Conservation (phyloP, 2,888 invertebrate genomes). For the Busseola fusca region DNA sequence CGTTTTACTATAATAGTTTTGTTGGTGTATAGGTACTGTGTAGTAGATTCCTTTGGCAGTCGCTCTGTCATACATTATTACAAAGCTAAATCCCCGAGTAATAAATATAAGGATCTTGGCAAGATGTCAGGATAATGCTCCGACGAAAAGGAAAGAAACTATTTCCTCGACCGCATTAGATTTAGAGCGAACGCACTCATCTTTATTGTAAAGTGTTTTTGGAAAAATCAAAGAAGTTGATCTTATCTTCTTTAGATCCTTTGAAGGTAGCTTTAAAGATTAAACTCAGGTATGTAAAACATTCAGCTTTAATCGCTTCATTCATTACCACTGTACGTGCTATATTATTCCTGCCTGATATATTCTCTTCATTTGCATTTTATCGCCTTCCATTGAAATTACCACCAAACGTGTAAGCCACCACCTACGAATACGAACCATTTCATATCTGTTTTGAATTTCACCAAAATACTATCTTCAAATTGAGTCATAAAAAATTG, state of each 20-base stretch:
- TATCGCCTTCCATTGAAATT: conserved; percentile 27
- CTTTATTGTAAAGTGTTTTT: conserved; percentile 27
- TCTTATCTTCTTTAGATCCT: conserved; percentile 4
- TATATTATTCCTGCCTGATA: conserved; percentile 17
- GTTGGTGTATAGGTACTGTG: neutral
- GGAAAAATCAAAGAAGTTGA: conserved; percentile 4
- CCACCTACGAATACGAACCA: neutral
- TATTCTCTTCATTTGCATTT: conserved; percentile 20
- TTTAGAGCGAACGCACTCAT: conserved; percentile 25
- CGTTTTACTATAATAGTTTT: conserved; percentile 15
- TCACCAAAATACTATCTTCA: neutral
- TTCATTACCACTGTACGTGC: conserved; percentile 16
- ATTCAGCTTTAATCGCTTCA: conserved; percentile 15
- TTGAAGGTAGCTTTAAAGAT: conserved; percentile 2
- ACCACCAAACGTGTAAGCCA: neutral
- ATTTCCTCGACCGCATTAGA: conserved; percentile 18
- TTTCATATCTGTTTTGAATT: neutral
- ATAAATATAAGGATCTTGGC: conserved; percentile 55
- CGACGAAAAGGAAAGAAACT: conserved; percentile 34
- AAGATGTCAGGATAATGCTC: conserved; percentile 36
- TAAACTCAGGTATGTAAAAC: conserved; percentile 19
- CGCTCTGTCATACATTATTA: conserved; percentile 46
- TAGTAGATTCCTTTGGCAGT: conserved; percentile 38
- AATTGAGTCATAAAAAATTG: neutral
- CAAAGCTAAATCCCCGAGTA: conserved; percentile 35